phyloP scores from a whole-genome alignment of 2,888 invertebrate species.

The Caenorhabditis wallacei region DNA sequence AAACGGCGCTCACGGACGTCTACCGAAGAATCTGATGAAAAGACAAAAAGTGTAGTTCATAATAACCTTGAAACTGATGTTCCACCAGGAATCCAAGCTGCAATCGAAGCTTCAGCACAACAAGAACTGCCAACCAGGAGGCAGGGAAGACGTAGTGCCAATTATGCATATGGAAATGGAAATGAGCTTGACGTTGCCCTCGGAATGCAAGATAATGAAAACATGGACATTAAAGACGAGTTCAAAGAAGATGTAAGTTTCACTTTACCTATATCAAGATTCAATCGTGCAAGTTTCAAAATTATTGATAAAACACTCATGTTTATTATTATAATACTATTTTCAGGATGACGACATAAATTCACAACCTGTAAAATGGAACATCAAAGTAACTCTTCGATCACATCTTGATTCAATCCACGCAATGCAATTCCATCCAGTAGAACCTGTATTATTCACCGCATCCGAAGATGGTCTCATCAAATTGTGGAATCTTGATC shows the following conservation, averaged over 20 bases:
- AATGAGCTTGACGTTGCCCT: slow-evolving; percentile 70
- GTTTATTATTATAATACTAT: background rate
- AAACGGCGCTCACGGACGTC: slow-evolving; percentile 51
- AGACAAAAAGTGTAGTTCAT: slow-evolving; percentile 27
- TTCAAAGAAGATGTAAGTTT: slow-evolving; percentile 59
- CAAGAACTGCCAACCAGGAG: slow-evolving; percentile 44
- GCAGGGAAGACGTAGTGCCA: slow-evolving; percentile 56
- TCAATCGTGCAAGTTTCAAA: background rate
- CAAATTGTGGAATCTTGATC: slow-evolving; percentile 99
- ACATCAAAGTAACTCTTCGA: slow-evolving; percentile 76
- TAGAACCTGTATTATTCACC: slow-evolving; percentile 89
- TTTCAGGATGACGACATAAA: slow-evolving; percentile 59
- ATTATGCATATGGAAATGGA: slow-evolving; percentile 54
- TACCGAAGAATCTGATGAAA: slow-evolving; percentile 49
- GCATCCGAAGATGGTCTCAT: slow-evolving; percentile 98
- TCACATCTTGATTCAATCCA: slow-evolving; percentile 85
- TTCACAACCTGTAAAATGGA: slow-evolving; percentile 73
- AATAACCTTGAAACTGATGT: slow-evolving; percentile 60
- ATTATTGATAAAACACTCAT: background rate
- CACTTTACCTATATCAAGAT: too few relatives aligned
- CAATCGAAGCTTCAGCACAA: slow-evolving; percentile 50
- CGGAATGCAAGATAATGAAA: slow-evolving; percentile 67
- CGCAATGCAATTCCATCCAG: slow-evolving; percentile 84
- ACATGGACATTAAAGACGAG: slow-evolving; percentile 76
- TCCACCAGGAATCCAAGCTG: slow-evolving; percentile 56